A percentile compares a stretch with the other conserved stretches of the same genome.
phyloP scores from a whole-genome alignment of 2,797 vertebrate genomes.

The Hypotaenidia philippensis region DNA sequence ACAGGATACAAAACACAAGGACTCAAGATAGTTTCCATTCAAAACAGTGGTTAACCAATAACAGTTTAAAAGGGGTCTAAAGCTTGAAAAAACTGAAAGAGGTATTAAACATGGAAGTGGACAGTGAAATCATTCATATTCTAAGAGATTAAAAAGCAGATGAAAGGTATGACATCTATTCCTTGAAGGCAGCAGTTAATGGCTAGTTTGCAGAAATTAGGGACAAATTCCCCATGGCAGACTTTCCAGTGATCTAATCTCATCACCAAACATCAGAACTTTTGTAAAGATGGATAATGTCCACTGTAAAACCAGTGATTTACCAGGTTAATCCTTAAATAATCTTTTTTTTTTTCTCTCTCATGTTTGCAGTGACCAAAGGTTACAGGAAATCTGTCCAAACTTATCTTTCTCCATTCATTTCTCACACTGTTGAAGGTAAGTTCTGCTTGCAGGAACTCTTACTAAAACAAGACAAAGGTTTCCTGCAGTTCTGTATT shows the following conservation, averaged over 20 bases:
- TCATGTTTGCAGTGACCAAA: neutral
- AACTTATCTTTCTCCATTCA: neutral
- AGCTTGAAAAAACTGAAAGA: neutral
- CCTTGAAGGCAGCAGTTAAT: neutral
- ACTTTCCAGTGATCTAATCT: neutral
- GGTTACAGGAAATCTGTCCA: neutral
- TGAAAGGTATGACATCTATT: neutral
- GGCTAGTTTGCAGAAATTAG: neutral
- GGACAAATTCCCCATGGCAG: neutral
- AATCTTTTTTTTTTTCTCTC: neutral
- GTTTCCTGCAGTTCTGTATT: neutral
- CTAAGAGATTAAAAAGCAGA: neutral
- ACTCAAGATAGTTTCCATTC: neutral
- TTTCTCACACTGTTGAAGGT: neutral
- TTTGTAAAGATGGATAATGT: neutral
- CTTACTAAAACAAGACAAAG: neutral
- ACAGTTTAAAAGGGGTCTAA: neutral
- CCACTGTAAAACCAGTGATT: neutral
- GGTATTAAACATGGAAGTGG: neutral
- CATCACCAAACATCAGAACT: neutral
- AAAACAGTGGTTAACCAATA: neutral
- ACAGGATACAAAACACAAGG: neutral
- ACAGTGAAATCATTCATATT: neutral
- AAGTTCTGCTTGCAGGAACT: neutral
- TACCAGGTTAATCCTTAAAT: neutral